Evolutionary conservation across 2,888 invertebrate genomes (phyloP).

Genomic region (Nasonovia ribisnigri): DNA sequence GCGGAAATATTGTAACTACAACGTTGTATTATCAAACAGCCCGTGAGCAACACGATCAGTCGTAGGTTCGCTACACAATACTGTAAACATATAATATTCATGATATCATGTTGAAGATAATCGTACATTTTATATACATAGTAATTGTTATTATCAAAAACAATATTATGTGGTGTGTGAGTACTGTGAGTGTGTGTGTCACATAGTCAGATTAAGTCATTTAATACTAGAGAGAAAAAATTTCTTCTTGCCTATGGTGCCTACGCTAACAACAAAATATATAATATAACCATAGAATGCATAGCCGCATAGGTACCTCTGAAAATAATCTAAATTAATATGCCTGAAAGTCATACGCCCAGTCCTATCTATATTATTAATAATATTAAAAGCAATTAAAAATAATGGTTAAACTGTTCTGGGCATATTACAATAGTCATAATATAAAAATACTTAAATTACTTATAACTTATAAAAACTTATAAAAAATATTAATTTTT

Average conservation of each 20-base stretch:
- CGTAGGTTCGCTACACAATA: background rate
- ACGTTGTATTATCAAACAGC: slow-evolving; percentile 16
- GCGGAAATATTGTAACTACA: slow-evolving; percentile 43
- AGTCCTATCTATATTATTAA: background rate
- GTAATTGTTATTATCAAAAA: background rate
- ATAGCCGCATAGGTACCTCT: background rate
- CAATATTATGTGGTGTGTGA: background rate
- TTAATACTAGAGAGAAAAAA: background rate
- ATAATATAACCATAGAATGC: background rate
- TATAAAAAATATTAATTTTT: no score
- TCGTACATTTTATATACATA: background rate
- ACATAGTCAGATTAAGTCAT: background rate
- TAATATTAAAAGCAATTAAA: background rate
- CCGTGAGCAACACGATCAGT: slow-evolving; percentile 3
- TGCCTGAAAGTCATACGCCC: background rate
- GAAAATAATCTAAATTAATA: background rate
- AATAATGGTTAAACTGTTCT: background rate
- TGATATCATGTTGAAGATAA: background rate
- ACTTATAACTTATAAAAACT: no score
- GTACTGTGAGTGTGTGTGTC: background rate
- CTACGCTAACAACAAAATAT: background rate
- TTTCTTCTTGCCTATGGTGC: background rate
- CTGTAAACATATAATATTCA: background rate
- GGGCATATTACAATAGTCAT: background rate
- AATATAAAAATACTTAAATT: background rate